These are phyloP conservation scores for Chalcosyrphus nemorum DNA, from an alignment of 2,888 invertebrate species.

Conservation along the genomic window DNA sequence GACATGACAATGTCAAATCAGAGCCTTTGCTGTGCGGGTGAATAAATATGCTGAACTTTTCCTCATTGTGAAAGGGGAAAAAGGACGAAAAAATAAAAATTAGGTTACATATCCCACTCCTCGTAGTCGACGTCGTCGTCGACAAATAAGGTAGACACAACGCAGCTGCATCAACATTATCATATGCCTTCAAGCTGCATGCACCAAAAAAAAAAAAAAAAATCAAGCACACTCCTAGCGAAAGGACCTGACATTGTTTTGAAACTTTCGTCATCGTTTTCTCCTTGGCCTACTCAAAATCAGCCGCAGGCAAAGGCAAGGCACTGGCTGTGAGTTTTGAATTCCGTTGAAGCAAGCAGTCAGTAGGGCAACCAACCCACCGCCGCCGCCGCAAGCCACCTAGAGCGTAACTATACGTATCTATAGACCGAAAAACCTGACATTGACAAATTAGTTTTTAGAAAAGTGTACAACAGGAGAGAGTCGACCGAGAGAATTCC, in stretches of 20 bases:
- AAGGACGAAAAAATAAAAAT: constrained; percentile 4
- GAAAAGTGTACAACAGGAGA: constrained; percentile 12
- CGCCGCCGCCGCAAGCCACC: constrained; percentile 20
- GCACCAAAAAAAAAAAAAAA: too few relatives aligned
- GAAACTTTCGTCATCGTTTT: constrained; percentile 46
- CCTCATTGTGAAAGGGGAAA: background rate
- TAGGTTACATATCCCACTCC: constrained; percentile 20
- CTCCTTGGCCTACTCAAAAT: constrained; percentile 58
- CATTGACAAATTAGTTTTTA: constrained; percentile 65
- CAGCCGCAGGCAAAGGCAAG: constrained; percentile 38
- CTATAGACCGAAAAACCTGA: constrained; percentile 38
- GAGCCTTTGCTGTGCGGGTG: constrained; percentile 2
- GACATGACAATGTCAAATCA: constrained; percentile 55
- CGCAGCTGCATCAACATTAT: constrained; percentile 49
- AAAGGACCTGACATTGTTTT: constrained; percentile 8
- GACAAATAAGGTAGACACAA: constrained; percentile 22
- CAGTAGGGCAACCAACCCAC: constrained; percentile 7
- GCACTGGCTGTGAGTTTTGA: constrained; percentile 17
- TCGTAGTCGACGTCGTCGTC: background rate
- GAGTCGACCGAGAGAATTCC: constrained; percentile 9
- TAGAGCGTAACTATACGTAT: background rate
- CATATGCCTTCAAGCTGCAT: constrained; percentile 14
- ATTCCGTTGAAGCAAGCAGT: background rate
- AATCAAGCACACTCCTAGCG: background rate
- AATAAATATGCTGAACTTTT: constrained; percentile 22